Evolutionary conservation across 2,888 invertebrate species (phyloP).

Genomic region (Chloroclysta siterata): DNA sequence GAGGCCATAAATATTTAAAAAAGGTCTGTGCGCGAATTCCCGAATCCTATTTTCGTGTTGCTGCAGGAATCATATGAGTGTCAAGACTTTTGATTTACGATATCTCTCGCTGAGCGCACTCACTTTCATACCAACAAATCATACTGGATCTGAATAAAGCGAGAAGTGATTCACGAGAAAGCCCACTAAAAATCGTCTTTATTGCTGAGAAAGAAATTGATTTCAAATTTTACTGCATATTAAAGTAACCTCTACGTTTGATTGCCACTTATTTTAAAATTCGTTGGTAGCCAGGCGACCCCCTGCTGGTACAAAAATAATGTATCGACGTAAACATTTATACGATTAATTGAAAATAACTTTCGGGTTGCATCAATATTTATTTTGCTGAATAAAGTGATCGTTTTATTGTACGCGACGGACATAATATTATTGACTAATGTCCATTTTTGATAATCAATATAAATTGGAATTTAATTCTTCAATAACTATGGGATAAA

Average conservation of each 20-base stretch:
- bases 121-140: constrained; percentile 73
- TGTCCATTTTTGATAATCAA: constrained; percentile 17
- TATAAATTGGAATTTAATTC: constrained; percentile 13
- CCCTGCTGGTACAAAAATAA: constrained; percentile 65
- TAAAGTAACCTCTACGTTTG: constrained; percentile 79
- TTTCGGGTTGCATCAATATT: constrained; percentile 45
- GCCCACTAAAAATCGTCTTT: constrained; percentile 70
- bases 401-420: constrained; percentile 24
- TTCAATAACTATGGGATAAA: not conserved
- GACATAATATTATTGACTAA: constrained; percentile 25
- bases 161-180: constrained; percentile 67
- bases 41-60: constrained; percentile 48
- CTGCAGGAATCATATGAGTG: constrained; percentile 51
- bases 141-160: constrained; percentile 41
- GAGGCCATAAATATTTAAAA: constrained; percentile 47
- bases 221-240: constrained; percentile 82
- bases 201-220: constrained; percentile 76
- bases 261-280: constrained; percentile 68
- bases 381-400: constrained; percentile 26
- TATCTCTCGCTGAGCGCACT: constrained; percentile 72
- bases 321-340: constrained; percentile 72
- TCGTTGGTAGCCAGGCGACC: constrained; percentile 47
- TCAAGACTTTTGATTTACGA: constrained; percentile 75
- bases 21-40: constrained; percentile 37
- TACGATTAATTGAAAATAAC: constrained; percentile 72